Conservation (phyloP, 2,888 invertebrate species). For the Calliopum simillimum region DNA sequence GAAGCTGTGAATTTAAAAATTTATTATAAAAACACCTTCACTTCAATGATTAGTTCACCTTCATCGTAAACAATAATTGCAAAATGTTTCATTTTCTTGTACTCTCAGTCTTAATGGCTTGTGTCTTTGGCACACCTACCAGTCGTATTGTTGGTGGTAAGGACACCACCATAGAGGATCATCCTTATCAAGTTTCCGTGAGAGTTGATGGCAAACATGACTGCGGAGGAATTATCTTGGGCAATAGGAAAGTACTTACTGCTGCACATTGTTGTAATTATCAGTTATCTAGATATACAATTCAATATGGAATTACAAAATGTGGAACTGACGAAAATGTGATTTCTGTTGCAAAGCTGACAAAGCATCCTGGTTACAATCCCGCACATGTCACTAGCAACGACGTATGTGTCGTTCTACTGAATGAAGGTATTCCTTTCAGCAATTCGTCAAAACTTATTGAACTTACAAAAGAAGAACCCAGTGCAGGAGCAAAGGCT, state of each 20-base stretch:
- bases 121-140: constrained; percentile 15
- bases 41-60: too few species aligned
- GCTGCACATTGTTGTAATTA: constrained; percentile 54
- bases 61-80: neutral
- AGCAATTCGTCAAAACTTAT: constrained; percentile 69
- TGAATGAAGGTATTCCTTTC: constrained; percentile 36
- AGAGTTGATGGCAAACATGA: constrained; percentile 28
- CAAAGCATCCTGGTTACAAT: constrained; percentile 36
- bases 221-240: constrained; percentile 59
- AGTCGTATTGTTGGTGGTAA: constrained; percentile 48
- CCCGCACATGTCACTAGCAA: constrained; percentile 25
- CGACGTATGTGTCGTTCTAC: constrained; percentile 38
- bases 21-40: too few species aligned
- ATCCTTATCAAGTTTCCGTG: constrained; percentile 45
- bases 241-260: constrained; percentile 54
- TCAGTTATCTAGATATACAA: constrained; percentile 9
- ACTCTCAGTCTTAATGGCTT: neutral
- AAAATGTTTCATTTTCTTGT: constrained; percentile 13
- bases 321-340: constrained; percentile 24
- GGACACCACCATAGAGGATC: constrained; percentile 34
- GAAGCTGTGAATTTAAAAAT: too few species aligned
- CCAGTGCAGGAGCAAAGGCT: constrained; percentile 46
- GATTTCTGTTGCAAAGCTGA: constrained; percentile 23
- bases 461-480: constrained; percentile 69
- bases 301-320: constrained; percentile 40